A percentile compares a stretch with the other conserved stretches of the same genome.
Evolutionary conservation across 2,113 vertebrate genomes (phyloP).

Genomic region (Mohoua ochrocephala): DNA sequence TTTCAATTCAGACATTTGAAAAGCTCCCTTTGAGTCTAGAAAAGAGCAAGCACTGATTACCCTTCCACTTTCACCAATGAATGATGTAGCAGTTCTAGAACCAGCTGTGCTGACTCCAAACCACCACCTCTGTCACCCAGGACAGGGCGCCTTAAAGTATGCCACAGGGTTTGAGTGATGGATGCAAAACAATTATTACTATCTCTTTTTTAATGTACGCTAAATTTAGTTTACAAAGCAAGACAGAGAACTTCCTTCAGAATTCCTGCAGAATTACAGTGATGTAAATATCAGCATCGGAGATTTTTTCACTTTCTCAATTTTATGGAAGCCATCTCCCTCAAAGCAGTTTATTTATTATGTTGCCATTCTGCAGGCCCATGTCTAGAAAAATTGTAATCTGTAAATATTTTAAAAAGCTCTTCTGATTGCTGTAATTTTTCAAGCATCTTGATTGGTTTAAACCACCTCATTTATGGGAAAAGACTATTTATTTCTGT

Average conservation of each 20-base stretch:
- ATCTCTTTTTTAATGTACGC: neutral
- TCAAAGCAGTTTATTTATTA: neutral
- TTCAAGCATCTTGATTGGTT: neutral
- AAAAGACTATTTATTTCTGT: neutral
- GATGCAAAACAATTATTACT: neutral
- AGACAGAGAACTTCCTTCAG: neutral
- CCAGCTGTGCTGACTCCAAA: neutral
- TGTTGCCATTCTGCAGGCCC: neutral
- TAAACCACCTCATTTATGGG: neutral
- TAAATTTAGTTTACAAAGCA: neutral
- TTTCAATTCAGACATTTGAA: constrained; percentile 27
- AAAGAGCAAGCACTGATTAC: constrained; percentile 44
- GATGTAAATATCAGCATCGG: neutral
- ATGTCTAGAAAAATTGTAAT: neutral
- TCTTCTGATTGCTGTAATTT: neutral
- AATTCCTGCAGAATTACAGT: neutral
- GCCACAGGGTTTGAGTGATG: neutral
- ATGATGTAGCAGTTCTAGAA: constrained; percentile 26
- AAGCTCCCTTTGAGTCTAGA: constrained; percentile 13
- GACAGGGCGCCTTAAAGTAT: neutral
- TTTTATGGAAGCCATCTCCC: neutral
- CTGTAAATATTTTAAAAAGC: neutral
- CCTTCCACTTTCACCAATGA: neutral
- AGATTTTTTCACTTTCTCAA: neutral
- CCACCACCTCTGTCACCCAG: neutral